Percentiles rank a stretch among this genome's conserved stretches.
These are phyloP conservation scores for Zosterops japonicus DNA, from an alignment of 2,113 vertebrate genomes.

Conservation along the genomic window DNA sequence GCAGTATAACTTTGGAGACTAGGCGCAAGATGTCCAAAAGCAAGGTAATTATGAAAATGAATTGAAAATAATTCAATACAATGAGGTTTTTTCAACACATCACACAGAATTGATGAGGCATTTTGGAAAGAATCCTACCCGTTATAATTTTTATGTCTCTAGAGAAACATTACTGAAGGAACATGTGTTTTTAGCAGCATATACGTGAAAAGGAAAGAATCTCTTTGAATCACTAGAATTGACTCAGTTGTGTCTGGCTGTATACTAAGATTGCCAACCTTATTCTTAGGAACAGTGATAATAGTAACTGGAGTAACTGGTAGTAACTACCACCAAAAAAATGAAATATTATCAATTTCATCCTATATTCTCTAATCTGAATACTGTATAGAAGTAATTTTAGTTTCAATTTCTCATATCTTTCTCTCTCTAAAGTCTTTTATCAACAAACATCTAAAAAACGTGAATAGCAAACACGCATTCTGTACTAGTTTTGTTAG, in stretches of 20 bases:
- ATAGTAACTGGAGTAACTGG: neutral
- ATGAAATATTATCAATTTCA: neutral
- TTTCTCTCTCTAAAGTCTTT: neutral
- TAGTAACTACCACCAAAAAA: neutral
- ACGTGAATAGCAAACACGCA: neutral
- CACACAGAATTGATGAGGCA: neutral
- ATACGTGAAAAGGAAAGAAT: neutral
- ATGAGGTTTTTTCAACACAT: neutral
- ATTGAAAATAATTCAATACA: neutral
- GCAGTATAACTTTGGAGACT: neutral
- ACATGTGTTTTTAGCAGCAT: neutral
- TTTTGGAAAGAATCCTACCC: accelerated
- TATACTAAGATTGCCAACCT: neutral
- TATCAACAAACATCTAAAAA: neutral
- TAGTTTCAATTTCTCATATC: neutral
- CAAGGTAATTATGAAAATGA: neutral
- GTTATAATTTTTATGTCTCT: neutral
- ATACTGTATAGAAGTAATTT: neutral
- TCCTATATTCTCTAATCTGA: neutral
- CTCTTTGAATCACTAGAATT: neutral
- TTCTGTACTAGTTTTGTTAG: neutral
- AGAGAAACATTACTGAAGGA: neutral
- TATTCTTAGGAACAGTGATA: neutral
- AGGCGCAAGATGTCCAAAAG: neutral
- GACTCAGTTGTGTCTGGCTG: neutral